phyloP scores from a whole-genome alignment of 2,888 invertebrate species.

The Athetis lepigone region DNA sequence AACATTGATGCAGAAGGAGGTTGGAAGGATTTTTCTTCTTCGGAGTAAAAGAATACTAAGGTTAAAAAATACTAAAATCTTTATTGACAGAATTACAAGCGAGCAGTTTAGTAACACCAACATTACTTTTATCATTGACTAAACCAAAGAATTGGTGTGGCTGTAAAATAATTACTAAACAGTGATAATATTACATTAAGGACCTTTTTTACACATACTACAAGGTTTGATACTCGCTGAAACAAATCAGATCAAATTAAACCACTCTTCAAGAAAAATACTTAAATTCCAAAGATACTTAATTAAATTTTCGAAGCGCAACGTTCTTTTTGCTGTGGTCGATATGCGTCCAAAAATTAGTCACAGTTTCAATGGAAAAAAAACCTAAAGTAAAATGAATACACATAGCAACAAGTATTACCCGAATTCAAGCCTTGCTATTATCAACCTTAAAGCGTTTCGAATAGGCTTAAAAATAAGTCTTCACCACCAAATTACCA shows the following conservation, averaged over 20 bases:
- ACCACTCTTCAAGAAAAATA: constrained; percentile 5
- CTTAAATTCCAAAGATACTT: constrained; percentile 37
- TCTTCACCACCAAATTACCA: constrained; percentile 9
- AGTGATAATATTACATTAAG: too few species aligned
- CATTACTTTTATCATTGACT: too few species aligned
- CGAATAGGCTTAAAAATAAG: constrained; percentile 27
- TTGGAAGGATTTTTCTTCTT: too few species aligned
- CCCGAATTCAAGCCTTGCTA: constrained; percentile 3
- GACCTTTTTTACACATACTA: too few species aligned
- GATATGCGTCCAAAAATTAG: constrained; percentile 52
- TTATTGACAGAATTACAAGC: too few species aligned
- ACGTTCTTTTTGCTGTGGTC: constrained; percentile 32
- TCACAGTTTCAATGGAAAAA: constrained; percentile 52
- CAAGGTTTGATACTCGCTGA: too few species aligned
- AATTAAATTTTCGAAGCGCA: constrained; percentile 51
- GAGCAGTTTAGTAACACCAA: too few species aligned
- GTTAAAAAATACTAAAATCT: too few species aligned
- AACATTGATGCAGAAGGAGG: too few species aligned
- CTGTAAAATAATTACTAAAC: too few species aligned
- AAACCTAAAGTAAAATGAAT: constrained; percentile 42
- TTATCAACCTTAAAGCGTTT: constrained; percentile 14
- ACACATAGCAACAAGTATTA: constrained; percentile 62
- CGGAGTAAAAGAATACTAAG: too few species aligned
- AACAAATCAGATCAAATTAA: not conserved
- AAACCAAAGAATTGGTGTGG: too few species aligned